Conservation (phyloP, 2,888 invertebrate genomes). For the Tricholauxania praeusta region DNA sequence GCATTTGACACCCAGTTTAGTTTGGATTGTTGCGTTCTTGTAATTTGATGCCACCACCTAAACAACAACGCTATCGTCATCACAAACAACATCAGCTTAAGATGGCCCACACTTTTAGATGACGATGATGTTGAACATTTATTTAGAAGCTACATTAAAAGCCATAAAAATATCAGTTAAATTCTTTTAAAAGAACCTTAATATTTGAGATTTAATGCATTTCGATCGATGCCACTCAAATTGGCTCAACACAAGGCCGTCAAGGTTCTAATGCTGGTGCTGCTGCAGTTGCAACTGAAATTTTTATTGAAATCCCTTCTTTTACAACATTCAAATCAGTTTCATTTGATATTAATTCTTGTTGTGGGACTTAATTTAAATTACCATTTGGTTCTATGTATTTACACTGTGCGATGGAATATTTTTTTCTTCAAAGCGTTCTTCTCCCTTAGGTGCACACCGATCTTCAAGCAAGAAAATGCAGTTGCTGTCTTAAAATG, state of each 20-base stretch:
- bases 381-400: too few species aligned
- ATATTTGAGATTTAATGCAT: neutral
- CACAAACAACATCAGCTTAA: neutral
- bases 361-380: neutral
- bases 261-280: neutral
- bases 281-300: too few species aligned
- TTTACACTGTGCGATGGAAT: too few species aligned
- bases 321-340: neutral
- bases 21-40: neutral
- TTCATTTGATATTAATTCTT: neutral
- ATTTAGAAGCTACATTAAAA: constrained; percentile 18
- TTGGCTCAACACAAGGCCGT: neutral
- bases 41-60: neutral
- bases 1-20: neutral
- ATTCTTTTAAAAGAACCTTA: neutral
- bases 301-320: too few species aligned
- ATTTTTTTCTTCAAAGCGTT: too few species aligned
- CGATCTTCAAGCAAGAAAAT: too few species aligned
- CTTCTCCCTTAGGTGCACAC: too few species aligned
- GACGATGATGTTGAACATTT: constrained; percentile 14
- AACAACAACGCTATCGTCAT: too few species aligned
- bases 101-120: neutral
- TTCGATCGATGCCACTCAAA: neutral
- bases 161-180: constrained; percentile 10
- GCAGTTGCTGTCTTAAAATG: too few species aligned